These are phyloP conservation scores for Maccullochella peelii DNA, from an alignment of 2,113 vertebrate genomes.

Conservation along the genomic window DNA sequence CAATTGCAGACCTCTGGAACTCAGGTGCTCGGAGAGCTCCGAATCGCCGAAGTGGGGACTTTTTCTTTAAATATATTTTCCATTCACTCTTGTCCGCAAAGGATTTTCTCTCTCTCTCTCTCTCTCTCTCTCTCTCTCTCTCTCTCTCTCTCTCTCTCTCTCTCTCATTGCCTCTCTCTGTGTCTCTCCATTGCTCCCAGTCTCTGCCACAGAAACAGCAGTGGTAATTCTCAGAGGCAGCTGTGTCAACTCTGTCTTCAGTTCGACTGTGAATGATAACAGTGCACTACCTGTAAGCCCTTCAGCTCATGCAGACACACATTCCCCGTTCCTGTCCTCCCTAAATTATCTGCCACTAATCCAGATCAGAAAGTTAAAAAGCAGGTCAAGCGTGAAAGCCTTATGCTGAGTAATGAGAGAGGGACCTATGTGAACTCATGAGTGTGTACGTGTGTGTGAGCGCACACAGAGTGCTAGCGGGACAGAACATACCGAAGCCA, in stretches of 20 bases:
- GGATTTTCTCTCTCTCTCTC: constrained; percentile 7
- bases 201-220: constrained; percentile 45
- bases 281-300: constrained; percentile 72
- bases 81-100: constrained; percentile 21
- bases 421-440: constrained; percentile 57
- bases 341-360: constrained; percentile 77
- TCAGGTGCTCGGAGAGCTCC: constrained; percentile 47
- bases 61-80: constrained; percentile 51
- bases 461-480: constrained; percentile 11
- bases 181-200: constrained; percentile 24
- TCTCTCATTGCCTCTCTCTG: constrained; percentile 30
- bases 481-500: constrained; percentile 56
- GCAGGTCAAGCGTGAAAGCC: constrained; percentile 80
- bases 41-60: constrained; percentile 37
- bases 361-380: constrained; percentile 82
- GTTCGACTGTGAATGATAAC: constrained; percentile 73
- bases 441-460: constrained; percentile 32
- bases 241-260: constrained; percentile 72
- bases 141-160: constrained; percentile 7
- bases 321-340: constrained; percentile 63
- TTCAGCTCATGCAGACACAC: constrained; percentile 54
- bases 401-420: constrained; percentile 77
- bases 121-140: constrained; percentile 21
- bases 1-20: constrained; percentile 67
- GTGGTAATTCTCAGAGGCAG: constrained; percentile 62